Conservation (phyloP, 2,113 vertebrate genomes). For the Neolamprologus fasciatus region DNA sequence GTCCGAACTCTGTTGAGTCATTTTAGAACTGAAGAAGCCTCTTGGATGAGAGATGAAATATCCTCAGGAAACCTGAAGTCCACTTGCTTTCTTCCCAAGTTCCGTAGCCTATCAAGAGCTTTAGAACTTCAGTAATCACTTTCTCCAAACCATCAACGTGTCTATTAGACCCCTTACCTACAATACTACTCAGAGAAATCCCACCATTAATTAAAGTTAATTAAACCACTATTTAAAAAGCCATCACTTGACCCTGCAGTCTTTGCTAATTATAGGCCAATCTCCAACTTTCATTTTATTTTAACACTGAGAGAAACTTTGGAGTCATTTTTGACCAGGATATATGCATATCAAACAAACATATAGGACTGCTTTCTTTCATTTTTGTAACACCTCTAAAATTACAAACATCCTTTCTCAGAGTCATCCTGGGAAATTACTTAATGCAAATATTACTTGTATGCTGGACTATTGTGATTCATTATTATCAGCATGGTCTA, state of each 20-base stretch:
- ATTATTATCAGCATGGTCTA: background rate
- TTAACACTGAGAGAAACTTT: background rate
- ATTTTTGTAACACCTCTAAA: background rate
- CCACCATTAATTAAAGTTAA: background rate
- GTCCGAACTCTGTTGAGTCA: fast-evolving
- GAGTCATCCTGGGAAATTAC: background rate
- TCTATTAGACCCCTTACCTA: background rate
- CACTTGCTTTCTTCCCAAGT: background rate
- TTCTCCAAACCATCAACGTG: background rate
- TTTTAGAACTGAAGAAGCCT: background rate
- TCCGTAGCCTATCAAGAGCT: background rate
- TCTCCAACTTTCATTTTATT: background rate
- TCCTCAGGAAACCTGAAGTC: background rate
- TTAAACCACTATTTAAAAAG: background rate
- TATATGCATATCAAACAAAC: background rate
- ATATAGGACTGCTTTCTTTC: background rate
- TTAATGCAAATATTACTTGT: background rate
- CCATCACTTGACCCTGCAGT: background rate
- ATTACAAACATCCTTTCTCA: background rate
- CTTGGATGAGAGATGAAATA: background rate
- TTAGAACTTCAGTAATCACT: background rate
- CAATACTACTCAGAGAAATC: background rate
- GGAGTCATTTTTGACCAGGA: background rate
- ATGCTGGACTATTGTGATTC: background rate
- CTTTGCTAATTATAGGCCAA: background rate